Evolutionary conservation across 2,113 vertebrate species (phyloP), one percentile per base, ranked within the genome.

Genomic region (Grallaria varia): DNA sequence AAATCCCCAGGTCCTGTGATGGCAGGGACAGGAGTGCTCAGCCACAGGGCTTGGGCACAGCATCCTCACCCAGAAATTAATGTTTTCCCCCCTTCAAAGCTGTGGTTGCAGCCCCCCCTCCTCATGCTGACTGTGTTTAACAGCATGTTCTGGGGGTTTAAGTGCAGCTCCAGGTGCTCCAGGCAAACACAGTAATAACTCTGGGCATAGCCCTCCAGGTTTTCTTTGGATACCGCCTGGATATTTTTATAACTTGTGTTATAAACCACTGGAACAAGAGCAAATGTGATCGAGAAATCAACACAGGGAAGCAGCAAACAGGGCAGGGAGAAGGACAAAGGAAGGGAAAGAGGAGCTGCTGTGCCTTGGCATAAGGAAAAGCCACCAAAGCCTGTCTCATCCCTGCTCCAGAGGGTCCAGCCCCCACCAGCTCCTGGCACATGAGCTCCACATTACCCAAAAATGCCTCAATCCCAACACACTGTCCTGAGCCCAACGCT

Each of bases 1-100:
- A 78, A 75, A 22, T 1, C 35, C 63, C 74, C 1, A 10, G 21
- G 25, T 5, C 23, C 10, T 9, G 8, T 5, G 20, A 19, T 2
- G 74, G 55, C 12, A 14, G 4, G 42, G 14, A 12, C 1, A n/a
- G 35, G 37, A 39, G 23, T 2, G 13, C 44, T 31, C 30, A 16
- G 0, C 22, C 3, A 8, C 31, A 35, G 42, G 2, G 66, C n/a
- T 10, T 4, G 24, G 52, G 42, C 39, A 33, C 66, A 49, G 58
- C 35, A 45, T 12, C 33, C 33, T 40, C 50, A 31, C 2, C 8
- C 71, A 58, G 35, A 30, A 55, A 22, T 3, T 5, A 21, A 13
- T 1, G 0, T 6, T 22, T 7, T 50, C 12, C 20, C 40, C 27
- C 25, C 6, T 1, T 9, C 9, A 33, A 35, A 50, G 10, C 23